Base-by-base conservation (phyloP, 2,797 vertebrate genomes). In the Lithobates sylvaticus region DNA sequence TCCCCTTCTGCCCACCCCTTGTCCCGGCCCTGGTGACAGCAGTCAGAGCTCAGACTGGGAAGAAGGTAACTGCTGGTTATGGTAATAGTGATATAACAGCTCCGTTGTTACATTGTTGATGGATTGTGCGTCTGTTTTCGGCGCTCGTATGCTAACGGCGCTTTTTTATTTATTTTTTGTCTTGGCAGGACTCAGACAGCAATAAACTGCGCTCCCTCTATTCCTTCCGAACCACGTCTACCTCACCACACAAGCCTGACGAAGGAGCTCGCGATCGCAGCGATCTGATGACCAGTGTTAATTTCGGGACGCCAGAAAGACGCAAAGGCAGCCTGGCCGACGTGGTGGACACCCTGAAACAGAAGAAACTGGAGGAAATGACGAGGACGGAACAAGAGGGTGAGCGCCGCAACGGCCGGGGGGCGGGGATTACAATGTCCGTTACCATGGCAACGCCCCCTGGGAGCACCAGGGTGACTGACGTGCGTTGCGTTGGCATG, bases 281-380 rank as follows among this genome's bases (percentile, higher is more conserved):
- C 12, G 98, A 99, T 93, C 95, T 97, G 93, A 97, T 98, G 96
- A 97, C 95, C 91, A 96, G 96, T 94, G 98, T 97, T 92, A 97
- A 96, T 78, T 99, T 99, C 90, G 98, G 98, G 93, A 99, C 98
- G 32, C 98, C 98, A 0, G 98, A 99, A 91, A 97, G 98, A 88
- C 98, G 98, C 95, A 99, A 99, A 95, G 98, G 98, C 94, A 99
- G 98, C 94, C 96, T 99, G 93, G 98, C 98, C 77, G 98, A 99
- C 91, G 98, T 99, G 92, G 98, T 99, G 95, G 98, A 99, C 94
- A 98, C 97, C 39, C 95, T 99, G 94, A 99, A 99, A 93, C 98
- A 99, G 94, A 99, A 99, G 95, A 99, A 99, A 91, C 93, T 99
- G 90, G 98, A 99, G 95, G 98, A 99, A 94, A 99, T 99, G 97